These are phyloP conservation scores for Polymixis flavicincta DNA, from an alignment of 2,888 invertebrate genomes.

Conservation along the genomic window DNA sequence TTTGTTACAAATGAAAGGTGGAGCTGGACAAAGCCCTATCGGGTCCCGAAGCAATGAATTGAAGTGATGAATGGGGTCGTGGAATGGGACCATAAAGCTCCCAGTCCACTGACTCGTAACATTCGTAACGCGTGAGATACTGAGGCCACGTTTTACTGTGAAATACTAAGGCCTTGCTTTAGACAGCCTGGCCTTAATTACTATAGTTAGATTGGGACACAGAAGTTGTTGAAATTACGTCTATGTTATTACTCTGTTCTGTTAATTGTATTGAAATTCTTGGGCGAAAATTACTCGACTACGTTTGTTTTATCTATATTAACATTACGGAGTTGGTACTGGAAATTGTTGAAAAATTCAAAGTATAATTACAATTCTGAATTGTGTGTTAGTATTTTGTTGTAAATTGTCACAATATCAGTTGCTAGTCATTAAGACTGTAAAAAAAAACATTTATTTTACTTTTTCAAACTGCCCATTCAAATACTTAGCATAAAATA, in stretches of 20 bases:
- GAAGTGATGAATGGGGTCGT: conserved; percentile 38
- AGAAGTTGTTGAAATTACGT: conserved; percentile 13
- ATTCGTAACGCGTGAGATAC: conserved; percentile 17
- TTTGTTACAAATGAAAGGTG: conserved; percentile 44
- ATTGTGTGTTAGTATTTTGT: too few relatives aligned
- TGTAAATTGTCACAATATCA: too few relatives aligned
- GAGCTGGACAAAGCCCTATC: conserved; percentile 38
- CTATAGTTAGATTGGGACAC: conserved; percentile 25
- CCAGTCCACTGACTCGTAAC: conserved; percentile 32
- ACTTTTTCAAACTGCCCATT: background rate
- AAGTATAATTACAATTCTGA: background rate
- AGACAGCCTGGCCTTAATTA: conserved; percentile 27
- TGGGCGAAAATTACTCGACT: background rate
- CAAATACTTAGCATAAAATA: background rate
- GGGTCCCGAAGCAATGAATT: conserved; percentile 32
- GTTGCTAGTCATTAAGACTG: too few relatives aligned
- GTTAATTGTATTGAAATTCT: background rate
- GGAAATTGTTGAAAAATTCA: background rate
- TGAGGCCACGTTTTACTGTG: conserved; percentile 5
- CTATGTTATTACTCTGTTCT: background rate
- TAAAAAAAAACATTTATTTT: background rate
- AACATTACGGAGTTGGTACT: background rate
- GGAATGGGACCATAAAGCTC: conserved; percentile 29
- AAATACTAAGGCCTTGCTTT: conserved; percentile 1
- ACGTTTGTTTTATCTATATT: background rate